phyloP scores from a whole-genome alignment of 2,113 vertebrate genomes.

The Trachemys scripta region DNA sequence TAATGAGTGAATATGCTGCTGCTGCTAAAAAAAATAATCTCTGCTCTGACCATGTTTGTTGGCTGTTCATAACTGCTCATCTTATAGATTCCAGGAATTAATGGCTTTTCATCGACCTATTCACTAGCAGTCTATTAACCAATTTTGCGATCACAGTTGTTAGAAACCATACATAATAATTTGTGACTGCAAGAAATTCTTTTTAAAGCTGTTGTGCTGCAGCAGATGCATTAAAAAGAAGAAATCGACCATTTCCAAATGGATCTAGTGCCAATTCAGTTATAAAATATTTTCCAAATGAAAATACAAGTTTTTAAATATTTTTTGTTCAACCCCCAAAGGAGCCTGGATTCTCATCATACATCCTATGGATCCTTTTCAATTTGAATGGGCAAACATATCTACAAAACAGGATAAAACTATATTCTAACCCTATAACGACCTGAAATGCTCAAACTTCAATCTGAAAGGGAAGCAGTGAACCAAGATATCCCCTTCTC shows the following conservation, averaged over 20 bases:
- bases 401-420: background rate
- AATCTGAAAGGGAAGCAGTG: background rate
- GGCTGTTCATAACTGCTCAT: background rate
- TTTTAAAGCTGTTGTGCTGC: background rate
- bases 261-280: background rate
- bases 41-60: background rate
- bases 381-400: background rate
- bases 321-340: background rate
- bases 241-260: background rate
- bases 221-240: background rate
- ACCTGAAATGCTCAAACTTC: background rate
- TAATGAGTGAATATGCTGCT: background rate
- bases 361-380: background rate
- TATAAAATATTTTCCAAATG: background rate
- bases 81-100: background rate
- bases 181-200: background rate
- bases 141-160: background rate
- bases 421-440: background rate
- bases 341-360: background rate
- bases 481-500: background rate
- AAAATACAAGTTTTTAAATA: background rate
- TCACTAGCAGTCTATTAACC: background rate
- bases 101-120: background rate
- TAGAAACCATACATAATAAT: background rate
- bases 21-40: background rate